A percentile compares a stretch with the other conserved stretches of the same genome.
These are phyloP conservation scores for Daktulosphaira vitifoliae DNA, from an alignment of 1,140 invertebrate genomes.

Conservation along the genomic window DNA sequence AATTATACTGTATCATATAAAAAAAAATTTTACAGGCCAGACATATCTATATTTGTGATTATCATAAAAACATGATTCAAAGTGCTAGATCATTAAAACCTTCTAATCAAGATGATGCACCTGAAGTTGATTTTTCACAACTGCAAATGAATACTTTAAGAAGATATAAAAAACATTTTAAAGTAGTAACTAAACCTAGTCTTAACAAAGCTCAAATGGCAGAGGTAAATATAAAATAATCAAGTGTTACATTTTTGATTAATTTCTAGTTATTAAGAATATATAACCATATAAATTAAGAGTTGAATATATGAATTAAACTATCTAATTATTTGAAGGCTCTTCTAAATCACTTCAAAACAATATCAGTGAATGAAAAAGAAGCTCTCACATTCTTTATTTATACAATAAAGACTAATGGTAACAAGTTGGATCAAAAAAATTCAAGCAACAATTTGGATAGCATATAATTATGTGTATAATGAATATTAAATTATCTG, in stretches of 20 bases:
- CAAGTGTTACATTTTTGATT: not conserved
- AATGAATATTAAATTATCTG: not conserved
- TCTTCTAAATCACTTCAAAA: constrained; percentile 88
- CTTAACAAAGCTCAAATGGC: constrained; percentile 90
- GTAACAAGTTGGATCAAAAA: constrained; percentile 84
- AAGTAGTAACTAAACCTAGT: constrained; percentile 78
- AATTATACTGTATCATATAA: not conserved
- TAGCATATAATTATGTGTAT: constrained; percentile 1
- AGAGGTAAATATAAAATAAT: constrained; percentile 80
- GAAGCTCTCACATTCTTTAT: constrained; percentile 93
- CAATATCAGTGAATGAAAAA: constrained; percentile 86
- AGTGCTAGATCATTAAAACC: constrained; percentile 77
- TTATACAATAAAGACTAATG: constrained; percentile 90
- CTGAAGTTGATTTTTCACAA: constrained; percentile 87
- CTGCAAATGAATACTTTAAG: constrained; percentile 86
- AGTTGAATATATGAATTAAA: too few species aligned
- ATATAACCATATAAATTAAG: too few species aligned
- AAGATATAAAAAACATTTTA: constrained; percentile 87
- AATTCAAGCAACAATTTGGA: constrained; percentile 49
- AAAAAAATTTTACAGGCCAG: constrained; percentile 56
- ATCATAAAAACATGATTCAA: constrained; percentile 91
- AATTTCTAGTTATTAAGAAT: not conserved
- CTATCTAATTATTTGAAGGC: constrained; percentile 62
- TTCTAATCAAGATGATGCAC: constrained; percentile 73
- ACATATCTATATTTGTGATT: constrained; percentile 95